Conservation (phyloP, 37 sponge, comb jelly and placozoan genomes). For the Corticium candelabrum region DNA sequence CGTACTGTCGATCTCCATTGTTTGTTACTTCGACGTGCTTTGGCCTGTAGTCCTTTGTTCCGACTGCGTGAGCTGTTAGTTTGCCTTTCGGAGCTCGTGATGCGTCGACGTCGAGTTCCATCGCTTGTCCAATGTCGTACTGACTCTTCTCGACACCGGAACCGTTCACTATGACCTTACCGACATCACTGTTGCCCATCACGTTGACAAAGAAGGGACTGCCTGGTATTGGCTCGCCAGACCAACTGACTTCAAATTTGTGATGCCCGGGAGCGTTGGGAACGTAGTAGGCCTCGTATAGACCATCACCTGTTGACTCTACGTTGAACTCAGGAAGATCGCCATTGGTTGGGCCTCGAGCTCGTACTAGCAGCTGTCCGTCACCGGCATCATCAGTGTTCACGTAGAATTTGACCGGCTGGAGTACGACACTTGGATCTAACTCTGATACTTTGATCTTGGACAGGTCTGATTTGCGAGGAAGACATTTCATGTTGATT, state of each 20-base stretch:
- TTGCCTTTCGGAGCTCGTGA: neutral
- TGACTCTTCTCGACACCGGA: conserved; percentile 22
- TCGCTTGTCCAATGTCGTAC: conserved; percentile 38
- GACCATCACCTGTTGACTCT: conserved; percentile 33
- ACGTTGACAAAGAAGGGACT: conserved; percentile 59
- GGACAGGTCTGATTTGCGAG: neutral
- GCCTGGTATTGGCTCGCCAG: conserved; percentile 66
- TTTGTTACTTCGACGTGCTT: neutral
- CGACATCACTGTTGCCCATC: conserved; percentile 7
- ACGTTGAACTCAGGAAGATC: neutral
- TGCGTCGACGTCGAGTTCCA: conserved; percentile 69
- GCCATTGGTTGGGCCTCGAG: neutral
- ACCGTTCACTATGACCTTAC: conserved; percentile 36
- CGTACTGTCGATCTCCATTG: neutral
- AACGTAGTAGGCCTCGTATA: conserved; percentile 37
- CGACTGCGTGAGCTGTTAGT: neutral
- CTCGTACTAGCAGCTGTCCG: neutral
- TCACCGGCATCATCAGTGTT: neutral
- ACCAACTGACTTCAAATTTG: conserved; percentile 45
- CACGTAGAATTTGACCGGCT: neutral
- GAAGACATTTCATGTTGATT: neutral
- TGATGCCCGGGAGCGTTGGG: conserved; percentile 67
- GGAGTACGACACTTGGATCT: neutral
- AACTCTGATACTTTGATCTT: neutral
- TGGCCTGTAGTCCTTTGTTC: neutral